Conservation (phyloP, 2,113 vertebrate species). For the Etheostoma spectabile region DNA sequence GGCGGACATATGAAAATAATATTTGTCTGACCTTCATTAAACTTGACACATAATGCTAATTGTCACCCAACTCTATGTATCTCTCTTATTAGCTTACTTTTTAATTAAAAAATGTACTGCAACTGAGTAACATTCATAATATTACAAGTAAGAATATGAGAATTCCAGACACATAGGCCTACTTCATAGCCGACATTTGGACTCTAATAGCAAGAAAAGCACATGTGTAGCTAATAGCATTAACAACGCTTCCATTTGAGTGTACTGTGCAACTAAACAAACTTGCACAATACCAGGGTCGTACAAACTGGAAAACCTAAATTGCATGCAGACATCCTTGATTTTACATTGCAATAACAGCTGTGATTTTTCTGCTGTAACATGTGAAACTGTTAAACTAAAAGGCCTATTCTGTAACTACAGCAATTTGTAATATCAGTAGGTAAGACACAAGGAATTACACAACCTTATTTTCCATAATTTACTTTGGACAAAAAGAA, state of each 20-base stretch:
- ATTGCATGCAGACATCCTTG: background rate
- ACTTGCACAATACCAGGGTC: background rate
- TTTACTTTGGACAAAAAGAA: background rate
- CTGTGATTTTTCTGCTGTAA: background rate
- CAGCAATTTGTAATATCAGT: background rate
- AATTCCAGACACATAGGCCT: background rate
- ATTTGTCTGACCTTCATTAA: background rate
- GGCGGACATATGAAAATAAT: background rate
- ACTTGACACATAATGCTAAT: background rate
- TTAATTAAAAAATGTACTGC: background rate
- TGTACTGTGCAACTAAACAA: background rate
- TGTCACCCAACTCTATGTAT: background rate
- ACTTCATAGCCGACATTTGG: background rate
- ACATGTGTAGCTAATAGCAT: background rate
- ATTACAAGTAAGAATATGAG: background rate
- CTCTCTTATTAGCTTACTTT: background rate
- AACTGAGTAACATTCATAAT: background rate
- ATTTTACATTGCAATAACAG: background rate
- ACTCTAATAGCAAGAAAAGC: background rate
- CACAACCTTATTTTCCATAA: background rate
- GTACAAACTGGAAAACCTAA: background rate
- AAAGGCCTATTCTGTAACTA: background rate
- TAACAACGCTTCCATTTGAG: background rate
- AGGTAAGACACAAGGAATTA: background rate
- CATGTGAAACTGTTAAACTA: background rate